These are phyloP conservation scores for Reticulitermes lucifugus DNA, from an alignment of 2,888 invertebrate genomes.

Conservation along the genomic window DNA sequence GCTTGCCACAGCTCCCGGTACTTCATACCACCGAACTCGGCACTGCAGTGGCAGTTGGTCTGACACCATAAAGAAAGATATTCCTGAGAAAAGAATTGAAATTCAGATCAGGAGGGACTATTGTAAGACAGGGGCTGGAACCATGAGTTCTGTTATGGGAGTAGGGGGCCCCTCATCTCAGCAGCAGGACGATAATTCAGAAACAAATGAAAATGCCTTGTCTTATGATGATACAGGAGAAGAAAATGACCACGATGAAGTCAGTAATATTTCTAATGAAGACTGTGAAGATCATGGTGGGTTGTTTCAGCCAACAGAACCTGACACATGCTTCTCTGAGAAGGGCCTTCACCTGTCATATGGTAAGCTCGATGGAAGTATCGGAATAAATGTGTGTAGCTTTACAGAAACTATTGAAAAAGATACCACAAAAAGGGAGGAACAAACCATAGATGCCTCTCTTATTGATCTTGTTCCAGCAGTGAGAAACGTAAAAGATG, in stretches of 20 bases:
- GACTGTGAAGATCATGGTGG: background rate
- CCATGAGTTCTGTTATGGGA: constrained; percentile 48
- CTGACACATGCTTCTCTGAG: background rate
- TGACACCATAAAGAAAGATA: constrained; percentile 33
- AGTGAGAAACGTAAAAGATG: background rate
- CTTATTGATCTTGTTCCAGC: too few relatives aligned
- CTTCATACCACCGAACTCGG: background rate
- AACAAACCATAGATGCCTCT: too few relatives aligned
- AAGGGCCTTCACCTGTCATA: too few relatives aligned
- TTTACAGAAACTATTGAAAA: background rate
- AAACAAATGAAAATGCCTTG: background rate
- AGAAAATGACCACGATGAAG: background rate
- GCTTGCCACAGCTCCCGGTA: background rate
- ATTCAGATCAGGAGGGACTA: constrained; percentile 56
- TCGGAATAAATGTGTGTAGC: background rate
- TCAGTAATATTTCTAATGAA: background rate
- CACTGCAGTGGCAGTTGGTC: background rate
- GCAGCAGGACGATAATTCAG: constrained; percentile 58
- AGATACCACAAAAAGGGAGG: too few relatives aligned
- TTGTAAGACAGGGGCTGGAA: constrained; percentile 49
- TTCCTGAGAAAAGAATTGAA: constrained; percentile 53
- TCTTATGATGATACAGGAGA: background rate
- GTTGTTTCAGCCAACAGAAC: background rate
- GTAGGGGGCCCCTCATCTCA: constrained; percentile 34
- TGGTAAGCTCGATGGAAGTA: background rate